Conservation (phyloP, 2,888 invertebrate genomes). For the Actias luna region DNA sequence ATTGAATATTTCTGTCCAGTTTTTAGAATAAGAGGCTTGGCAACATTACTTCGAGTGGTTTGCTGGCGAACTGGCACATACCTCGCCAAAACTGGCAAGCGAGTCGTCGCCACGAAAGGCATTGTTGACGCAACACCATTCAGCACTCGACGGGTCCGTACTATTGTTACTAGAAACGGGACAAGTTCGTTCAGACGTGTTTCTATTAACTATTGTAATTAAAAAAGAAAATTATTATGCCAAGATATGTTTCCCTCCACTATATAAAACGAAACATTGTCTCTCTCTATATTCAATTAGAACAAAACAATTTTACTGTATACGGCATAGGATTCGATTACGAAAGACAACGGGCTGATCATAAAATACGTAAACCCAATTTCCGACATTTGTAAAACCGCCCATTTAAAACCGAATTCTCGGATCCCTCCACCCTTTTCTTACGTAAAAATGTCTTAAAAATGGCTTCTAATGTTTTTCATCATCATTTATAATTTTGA, state of each 20-base stretch:
- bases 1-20: neutral
- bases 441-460: too few species aligned
- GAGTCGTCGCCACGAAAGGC: constrained; percentile 44
- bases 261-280: neutral
- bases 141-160: constrained; percentile 38
- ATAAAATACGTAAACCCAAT: too few species aligned
- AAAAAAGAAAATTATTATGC: neutral
- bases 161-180: constrained; percentile 18
- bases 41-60: neutral
- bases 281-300: neutral
- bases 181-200: constrained; percentile 10
- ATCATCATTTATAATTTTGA: too few species aligned
- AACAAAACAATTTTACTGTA: neutral
- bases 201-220: constrained; percentile 12
- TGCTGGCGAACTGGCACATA: constrained; percentile 38
- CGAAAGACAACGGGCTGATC: too few species aligned
- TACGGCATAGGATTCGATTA: too few species aligned
- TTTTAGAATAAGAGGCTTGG: neutral
- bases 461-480: too few species aligned
- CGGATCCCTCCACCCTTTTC: too few species aligned
- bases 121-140: constrained; percentile 63
- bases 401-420: too few species aligned
- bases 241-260: neutral
- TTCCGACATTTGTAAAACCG: too few species aligned
- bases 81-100: constrained; percentile 56